Percentiles rank a stretch among this genome's conserved stretches.
phyloP scores from a whole-genome alignment of 2,113 vertebrate genomes.

The Hippocampus comes region DNA sequence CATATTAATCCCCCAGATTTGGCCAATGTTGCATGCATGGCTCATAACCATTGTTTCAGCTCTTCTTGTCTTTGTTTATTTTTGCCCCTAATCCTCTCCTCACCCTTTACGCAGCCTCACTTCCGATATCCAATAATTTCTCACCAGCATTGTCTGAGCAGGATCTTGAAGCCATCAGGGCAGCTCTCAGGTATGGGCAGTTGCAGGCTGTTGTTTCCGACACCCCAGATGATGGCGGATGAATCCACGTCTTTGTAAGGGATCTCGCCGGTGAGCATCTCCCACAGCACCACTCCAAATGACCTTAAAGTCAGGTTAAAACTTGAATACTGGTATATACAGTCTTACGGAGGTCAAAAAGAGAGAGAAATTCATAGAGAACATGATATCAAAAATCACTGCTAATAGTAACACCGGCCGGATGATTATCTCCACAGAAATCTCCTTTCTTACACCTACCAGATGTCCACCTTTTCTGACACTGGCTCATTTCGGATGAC shows the following conservation, averaged over 20 bases:
- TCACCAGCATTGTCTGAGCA: constrained; percentile 96
- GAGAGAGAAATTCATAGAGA: background rate
- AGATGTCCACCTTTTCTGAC: constrained; percentile 98
- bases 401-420: background rate
- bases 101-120: background rate
- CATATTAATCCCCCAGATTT: constrained; percentile 34
- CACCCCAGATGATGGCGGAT: constrained; percentile 97
- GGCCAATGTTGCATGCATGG: constrained; percentile 7
- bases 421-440: background rate
- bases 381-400: background rate
- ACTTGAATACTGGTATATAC: constrained; percentile 1
- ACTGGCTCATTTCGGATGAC: constrained; percentile 97
- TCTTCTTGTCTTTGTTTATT: constrained; percentile 2
- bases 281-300: constrained; percentile 90
- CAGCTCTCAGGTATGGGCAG: constrained; percentile 92
- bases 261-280: constrained; percentile 92
- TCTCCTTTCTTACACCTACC: constrained; percentile 71
- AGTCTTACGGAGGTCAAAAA: background rate
- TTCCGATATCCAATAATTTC: constrained; percentile 37
- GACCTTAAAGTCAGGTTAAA: constrained; percentile 49
- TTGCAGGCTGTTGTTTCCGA: constrained; percentile 97
- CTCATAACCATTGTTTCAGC: background rate
- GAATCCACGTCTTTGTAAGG: constrained; percentile 98
- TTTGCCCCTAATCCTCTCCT: background rate
- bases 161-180: constrained; percentile 96